A percentile compares a stretch with the other conserved stretches of the same genome.
Evolutionary conservation across 2,888 invertebrate species (phyloP).

Genomic region (Phasia obesa): DNA sequence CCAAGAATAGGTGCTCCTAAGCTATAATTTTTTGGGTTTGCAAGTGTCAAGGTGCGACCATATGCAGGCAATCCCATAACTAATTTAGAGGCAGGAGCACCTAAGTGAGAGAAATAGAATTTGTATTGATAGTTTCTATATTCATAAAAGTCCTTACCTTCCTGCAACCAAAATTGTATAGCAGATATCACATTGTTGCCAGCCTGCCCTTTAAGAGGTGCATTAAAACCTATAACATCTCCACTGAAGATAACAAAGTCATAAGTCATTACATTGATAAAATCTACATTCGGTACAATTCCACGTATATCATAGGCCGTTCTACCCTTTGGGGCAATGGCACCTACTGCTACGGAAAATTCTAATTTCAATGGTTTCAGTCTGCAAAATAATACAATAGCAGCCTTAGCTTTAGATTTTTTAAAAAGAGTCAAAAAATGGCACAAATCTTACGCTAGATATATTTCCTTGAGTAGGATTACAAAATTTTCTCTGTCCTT

Average conservation of each 20-base stretch:
- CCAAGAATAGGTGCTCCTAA: conserved; percentile 40
- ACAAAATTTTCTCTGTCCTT: conserved; percentile 63
- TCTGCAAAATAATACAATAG: not conserved
- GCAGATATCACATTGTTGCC: conserved; percentile 91
- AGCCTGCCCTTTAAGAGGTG: conserved; percentile 82
- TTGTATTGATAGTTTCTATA: not conserved
- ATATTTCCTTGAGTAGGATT: conserved; percentile 73
- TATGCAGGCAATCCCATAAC: conserved; percentile 88
- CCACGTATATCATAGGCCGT: conserved; percentile 76
- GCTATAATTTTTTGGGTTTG: conserved; percentile 75
- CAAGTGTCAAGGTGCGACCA: conserved; percentile 87
- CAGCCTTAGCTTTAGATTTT: not conserved
- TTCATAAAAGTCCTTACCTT: conserved; percentile 83
- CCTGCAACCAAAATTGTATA: conserved; percentile 91
- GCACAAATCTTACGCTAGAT: conserved; percentile 70
- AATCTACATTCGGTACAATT: conserved; percentile 74
- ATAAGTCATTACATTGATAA: conserved; percentile 78
- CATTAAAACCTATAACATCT: conserved; percentile 73
- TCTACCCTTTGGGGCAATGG: conserved; percentile 71
- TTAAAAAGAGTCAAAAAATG: not conserved
- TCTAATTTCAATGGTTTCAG: conserved; percentile 83
- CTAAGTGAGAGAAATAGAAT: conserved; percentile 73
- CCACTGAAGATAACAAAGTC: conserved; percentile 74
- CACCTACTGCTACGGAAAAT: conserved; percentile 85
- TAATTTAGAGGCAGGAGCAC: conserved; percentile 86